Percentiles rank a stretch among this genome's conserved stretches.
Conservation (phyloP, 2,113 vertebrate genomes). For the Heptranchias perlo region DNA sequence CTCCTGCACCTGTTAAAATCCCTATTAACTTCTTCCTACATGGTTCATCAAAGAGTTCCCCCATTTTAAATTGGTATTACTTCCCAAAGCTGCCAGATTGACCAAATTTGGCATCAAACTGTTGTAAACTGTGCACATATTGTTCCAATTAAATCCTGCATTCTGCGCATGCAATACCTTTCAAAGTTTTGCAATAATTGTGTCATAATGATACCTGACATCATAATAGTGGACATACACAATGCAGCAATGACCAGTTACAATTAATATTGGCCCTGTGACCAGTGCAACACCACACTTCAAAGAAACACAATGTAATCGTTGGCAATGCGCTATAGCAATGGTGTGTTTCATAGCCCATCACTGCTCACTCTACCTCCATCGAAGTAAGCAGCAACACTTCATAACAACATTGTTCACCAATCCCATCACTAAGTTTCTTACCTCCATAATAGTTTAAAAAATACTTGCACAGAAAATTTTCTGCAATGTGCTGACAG, state of each 20-base stretch:
- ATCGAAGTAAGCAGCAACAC: background rate
- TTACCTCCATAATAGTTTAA: background rate
- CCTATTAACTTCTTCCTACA: slow-evolving; percentile 18
- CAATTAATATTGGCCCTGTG: background rate
- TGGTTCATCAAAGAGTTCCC: background rate
- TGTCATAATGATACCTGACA: slow-evolving; percentile 13
- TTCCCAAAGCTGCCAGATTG: background rate
- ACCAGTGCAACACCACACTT: background rate
- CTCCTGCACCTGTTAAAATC: background rate
- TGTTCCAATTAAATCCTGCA: background rate
- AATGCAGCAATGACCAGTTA: background rate
- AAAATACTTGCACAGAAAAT: background rate
- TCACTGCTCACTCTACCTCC: background rate
- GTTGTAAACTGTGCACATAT: background rate
- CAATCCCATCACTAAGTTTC: background rate
- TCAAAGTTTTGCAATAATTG: background rate
- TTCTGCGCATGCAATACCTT: too few species aligned
- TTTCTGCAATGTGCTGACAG: background rate
- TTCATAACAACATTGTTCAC: background rate
- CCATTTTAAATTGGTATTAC: background rate
- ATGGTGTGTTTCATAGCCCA: background rate
- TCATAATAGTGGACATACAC: background rate
- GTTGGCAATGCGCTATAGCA: background rate
- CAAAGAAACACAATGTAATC: background rate
- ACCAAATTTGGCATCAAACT: background rate